These are phyloP conservation scores for Oceanodroma leucorhoa DNA, from an alignment of 2,797 vertebrate species.

Conservation along the genomic window DNA sequence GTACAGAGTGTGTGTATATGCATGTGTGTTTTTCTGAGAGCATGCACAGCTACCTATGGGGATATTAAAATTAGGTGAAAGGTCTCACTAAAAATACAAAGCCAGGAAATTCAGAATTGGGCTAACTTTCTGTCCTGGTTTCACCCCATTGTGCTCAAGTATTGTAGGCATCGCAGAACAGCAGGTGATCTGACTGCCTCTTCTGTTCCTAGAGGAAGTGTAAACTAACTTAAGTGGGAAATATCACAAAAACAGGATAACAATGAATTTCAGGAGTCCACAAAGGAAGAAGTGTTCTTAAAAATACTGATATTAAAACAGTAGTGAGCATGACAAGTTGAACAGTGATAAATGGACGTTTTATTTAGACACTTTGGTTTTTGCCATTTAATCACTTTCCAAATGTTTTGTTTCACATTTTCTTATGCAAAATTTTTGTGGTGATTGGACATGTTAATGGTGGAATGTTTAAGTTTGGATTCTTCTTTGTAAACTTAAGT, in stretches of 20 bases:
- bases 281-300: slow-evolving; percentile 36
- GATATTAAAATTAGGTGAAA: slow-evolving; percentile 25
- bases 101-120: slow-evolving; percentile 45
- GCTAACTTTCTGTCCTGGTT: slow-evolving; percentile 33
- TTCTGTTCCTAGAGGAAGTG: slow-evolving; percentile 38
- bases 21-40: not conserved
- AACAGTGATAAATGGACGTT: not conserved
- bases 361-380: not conserved
- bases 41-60: not conserved
- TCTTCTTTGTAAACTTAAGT: not conserved
- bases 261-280: slow-evolving; percentile 29
- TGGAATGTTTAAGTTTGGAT: not conserved
- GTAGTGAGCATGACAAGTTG: not conserved
- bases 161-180: slow-evolving; percentile 21
- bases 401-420: not conserved
- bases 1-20: not conserved
- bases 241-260: slow-evolving; percentile 51
- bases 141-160: slow-evolving; percentile 37
- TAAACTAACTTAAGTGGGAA: slow-evolving; percentile 39
- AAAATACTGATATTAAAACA: slow-evolving; percentile 6
- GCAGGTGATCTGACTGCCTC: slow-evolving; percentile 41
- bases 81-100: slow-evolving; percentile 41
- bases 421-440: not conserved
- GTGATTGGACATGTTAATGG: accelerated
- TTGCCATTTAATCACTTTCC: not conserved